Percentiles rank a stretch among this genome's conserved stretches.
Conservation (phyloP, 1,140 invertebrate genomes). For the Leptoteleia sp. region DNA sequence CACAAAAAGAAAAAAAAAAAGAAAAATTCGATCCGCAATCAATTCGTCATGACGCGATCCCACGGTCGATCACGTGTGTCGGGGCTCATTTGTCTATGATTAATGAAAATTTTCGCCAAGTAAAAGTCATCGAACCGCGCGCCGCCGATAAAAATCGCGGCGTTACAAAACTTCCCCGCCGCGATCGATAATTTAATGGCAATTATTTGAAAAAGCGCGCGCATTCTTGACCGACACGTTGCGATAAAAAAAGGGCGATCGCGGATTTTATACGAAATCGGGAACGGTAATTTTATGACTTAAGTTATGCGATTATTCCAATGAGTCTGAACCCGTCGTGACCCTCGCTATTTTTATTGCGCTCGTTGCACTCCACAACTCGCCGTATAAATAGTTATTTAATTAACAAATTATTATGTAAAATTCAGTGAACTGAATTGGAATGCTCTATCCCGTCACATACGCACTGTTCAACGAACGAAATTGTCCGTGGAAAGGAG, state of each 20-base stretch:
- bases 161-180: not conserved
- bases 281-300: constrained; percentile 5
- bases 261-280: constrained; percentile 21
- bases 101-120: constrained; percentile 12
- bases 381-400: constrained; percentile 22
- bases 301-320: constrained; percentile 33
- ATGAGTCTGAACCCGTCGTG: constrained; percentile 22
- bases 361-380: not conserved
- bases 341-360: constrained; percentile 11
- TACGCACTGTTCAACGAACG: not conserved
- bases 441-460: too few species aligned
- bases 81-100: constrained; percentile 12
- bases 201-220: constrained; percentile 1
- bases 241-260: not conserved
- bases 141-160: not conserved
- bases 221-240: not conserved
- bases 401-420: constrained; percentile 29
- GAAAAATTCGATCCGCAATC: constrained; percentile 41
- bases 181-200: constrained; percentile 7
- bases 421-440: constrained; percentile 9
- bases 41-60: constrained; percentile 51
- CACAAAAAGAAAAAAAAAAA: too few species aligned
- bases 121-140: constrained; percentile 10
- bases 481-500: not conserved
- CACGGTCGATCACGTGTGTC: constrained; percentile 9